Base-by-base conservation (phyloP, 2,888 invertebrate species). In the Meghimatium bilineatum region DNA sequence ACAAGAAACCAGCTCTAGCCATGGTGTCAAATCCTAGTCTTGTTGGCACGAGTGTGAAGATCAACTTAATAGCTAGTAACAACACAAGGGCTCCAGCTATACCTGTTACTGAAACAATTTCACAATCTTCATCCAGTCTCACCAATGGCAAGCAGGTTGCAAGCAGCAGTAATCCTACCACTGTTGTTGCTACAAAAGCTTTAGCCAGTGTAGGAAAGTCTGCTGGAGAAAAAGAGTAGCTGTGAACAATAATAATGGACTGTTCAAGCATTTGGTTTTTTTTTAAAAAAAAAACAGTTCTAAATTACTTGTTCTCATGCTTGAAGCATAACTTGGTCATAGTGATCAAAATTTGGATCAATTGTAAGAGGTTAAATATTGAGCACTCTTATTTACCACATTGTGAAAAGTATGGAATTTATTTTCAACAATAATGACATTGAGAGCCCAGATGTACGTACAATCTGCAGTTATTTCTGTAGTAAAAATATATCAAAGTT, bases 1-100 rank as follows among this genome's bases (percentile, higher is more conserved):
- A 80, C 3, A 84, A 84, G 34, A 84, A 84, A 63, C 82, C 80
- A 36, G 74, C 81, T 72, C 75, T 82, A n/a, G 75, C 82, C 36
- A 81, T 82, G 79, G 78, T 84, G 12, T 84, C 84, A 38, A 84
- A 84, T 38, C 82, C 84, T 29, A 81, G 81, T 80, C 82, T 82
- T 60, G 79, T 74, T 29, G 83, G 83, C 10, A 72, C 85, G 71
- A 81, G 83, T 75, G 71, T 77, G 63, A 82, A 84, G 32, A 86
- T 82, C 74, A 67, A 79, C 69, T 32, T 80, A n/a, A 67, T 75
- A 52, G 80, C 83, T 44, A 86, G 83, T 75, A 83, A 49, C 26
- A 82, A 83, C 71, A 83, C 83, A 69, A 86, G 87, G 56, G 88
- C 87, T 60, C 89, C 87, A 29, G 86, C 85, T 44, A 76, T 81